A percentile compares a stretch with the other conserved stretches of the same genome.
phyloP scores from a whole-genome alignment of 1,140 invertebrate genomes.

The Aleiodes sp. region DNA sequence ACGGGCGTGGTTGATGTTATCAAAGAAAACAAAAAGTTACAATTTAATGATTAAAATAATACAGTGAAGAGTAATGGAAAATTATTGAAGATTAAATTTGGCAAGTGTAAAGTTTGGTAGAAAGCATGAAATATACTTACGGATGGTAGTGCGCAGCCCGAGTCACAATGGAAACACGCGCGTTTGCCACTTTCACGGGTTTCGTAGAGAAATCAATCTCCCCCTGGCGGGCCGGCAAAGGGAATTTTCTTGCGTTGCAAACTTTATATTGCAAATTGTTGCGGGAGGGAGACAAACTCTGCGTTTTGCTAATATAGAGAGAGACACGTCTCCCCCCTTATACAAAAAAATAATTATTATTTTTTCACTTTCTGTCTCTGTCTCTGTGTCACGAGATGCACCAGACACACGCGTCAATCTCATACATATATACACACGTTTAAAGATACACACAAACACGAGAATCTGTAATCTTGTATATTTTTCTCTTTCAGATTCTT shows the following conservation, averaged over 20 bases:
- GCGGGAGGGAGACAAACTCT: neutral
- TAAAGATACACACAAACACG: neutral
- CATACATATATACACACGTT: neutral
- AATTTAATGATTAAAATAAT: neutral
- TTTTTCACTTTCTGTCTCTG: neutral
- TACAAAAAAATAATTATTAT: too few species aligned
- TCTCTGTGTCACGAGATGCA: constrained; percentile 7
- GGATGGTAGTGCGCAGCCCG: constrained; percentile 29
- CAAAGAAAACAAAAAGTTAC: neutral
- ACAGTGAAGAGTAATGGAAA: neutral
- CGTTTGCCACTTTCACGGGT: constrained; percentile 41
- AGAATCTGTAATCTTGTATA: neutral
- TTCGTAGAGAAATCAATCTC: constrained; percentile 42
- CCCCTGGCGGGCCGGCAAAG: constrained; percentile 16
- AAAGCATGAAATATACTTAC: constrained; percentile 22
- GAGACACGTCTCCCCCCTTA: neutral
- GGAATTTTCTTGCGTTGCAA: constrained; percentile 8
- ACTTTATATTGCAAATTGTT: neutral
- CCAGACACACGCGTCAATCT: constrained; percentile 6
- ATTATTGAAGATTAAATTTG: neutral
- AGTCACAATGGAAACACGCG: constrained; percentile 42
- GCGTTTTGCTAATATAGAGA: neutral
- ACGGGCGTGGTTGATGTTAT: constrained; percentile 23
- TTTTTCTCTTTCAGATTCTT: too few species aligned
- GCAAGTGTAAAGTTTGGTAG: neutral